Base-by-base conservation (phyloP, 2,113 vertebrate genomes). In the Tetrao urogallus region DNA sequence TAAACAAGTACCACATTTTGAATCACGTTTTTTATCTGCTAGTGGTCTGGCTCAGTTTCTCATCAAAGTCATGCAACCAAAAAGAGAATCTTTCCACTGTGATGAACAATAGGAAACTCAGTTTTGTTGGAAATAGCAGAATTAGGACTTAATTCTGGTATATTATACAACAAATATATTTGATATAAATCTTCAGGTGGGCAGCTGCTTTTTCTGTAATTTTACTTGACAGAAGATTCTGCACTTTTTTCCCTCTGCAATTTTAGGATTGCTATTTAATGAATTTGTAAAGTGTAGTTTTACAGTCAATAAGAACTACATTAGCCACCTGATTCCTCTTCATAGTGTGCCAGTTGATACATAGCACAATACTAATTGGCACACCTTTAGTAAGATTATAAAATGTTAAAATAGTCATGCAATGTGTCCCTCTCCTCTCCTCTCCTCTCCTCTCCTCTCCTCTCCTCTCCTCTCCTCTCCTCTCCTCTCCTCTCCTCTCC, bases 241-340 rank as follows among this genome's bases (percentile, higher is more conserved):
- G 17, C 52, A 40, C 27, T 65, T 25, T 42, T 40, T 85, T 79
- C 24, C 30, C 7, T 69, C 54, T 88, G 45, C 28, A 67, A 28
- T 91, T 92, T 86, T 77, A 88, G 34, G 71, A 67, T 57, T 81
- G 38, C 28, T 83, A 7, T 77, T 83, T 34, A 82, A 50, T 2
- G 14, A 90, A 83, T 45, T 66, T 38, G 77, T 90, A 72, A 92
- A 91, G 70, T 27, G 25, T 18, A 63, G 19, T 80, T 94, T 91
- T 38, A 74, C 38, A 3, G 52, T 64, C 21, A 50, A 14, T 52
- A 52, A 25, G 21, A 52, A 52, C 50, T 52, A 54, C 43, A 73
- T 87, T 69, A 82, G 34, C 50, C 72, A 57, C 11, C 20, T 58
- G 22, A 58, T 76, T 87, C 67, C 13, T 73, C 76, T 94, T 91